Percentiles rank a stretch among this genome's conserved stretches.
These are phyloP conservation scores for Macrosteles quadrilineatus DNA, from an alignment of 1,140 invertebrate species.

Conservation along the genomic window DNA sequence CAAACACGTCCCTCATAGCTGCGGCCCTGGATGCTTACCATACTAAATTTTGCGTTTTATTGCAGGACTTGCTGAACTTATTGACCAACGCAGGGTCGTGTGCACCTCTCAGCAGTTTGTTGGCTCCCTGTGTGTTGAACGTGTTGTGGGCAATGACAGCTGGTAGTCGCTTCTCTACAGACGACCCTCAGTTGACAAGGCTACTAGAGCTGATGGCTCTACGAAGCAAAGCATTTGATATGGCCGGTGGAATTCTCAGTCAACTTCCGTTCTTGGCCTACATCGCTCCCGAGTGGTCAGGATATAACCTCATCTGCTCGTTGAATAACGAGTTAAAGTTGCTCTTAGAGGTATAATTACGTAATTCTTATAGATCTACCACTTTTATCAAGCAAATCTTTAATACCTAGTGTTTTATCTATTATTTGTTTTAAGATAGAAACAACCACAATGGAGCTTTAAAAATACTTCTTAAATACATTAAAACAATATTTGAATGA, in stretches of 20 bases:
- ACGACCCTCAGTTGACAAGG: constrained; percentile 51
- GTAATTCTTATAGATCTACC: too few relatives aligned
- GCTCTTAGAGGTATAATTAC: constrained; percentile 55
- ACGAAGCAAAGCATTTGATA: constrained; percentile 65
- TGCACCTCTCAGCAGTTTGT: constrained; percentile 9
- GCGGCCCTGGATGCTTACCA: not conserved
- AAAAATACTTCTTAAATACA: not conserved
- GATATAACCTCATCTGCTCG: constrained; percentile 65
- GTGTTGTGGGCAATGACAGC: constrained; percentile 72
- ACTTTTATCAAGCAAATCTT: too few relatives aligned
- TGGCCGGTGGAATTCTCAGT: constrained; percentile 66
- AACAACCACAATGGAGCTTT: not conserved
- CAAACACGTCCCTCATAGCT: not conserved
- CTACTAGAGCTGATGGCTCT: constrained; percentile 63
- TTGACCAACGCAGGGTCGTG: constrained; percentile 12
- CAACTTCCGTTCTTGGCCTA: constrained; percentile 70
- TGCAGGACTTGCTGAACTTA: constrained; percentile 27
- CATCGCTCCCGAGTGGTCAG: constrained; percentile 64
- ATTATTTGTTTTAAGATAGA: not conserved
- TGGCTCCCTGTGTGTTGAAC: constrained; percentile 66
- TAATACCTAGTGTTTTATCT: too few relatives aligned
- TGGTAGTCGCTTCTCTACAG: constrained; percentile 57
- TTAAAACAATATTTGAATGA: not conserved
- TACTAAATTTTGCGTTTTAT: not conserved
- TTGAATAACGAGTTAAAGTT: constrained; percentile 62